A percentile compares a stretch with the other conserved stretches of the same genome.
phyloP scores from a whole-genome alignment of 2,113 vertebrate genomes.

The Penelope pileata region DNA sequence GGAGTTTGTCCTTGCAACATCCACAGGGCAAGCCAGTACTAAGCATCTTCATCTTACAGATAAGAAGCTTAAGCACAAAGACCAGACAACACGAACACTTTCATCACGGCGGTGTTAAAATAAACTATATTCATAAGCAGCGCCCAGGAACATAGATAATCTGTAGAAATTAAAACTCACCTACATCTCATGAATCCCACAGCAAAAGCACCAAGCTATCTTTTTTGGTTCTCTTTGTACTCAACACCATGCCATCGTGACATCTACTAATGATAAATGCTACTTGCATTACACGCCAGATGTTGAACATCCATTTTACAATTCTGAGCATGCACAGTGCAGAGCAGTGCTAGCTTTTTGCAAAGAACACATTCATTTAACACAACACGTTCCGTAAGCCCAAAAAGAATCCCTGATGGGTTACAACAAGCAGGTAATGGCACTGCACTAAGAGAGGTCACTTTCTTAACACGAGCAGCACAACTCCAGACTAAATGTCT shows the following conservation, averaged over 20 bases:
- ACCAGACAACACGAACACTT: not conserved
- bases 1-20: not conserved
- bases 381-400: not conserved
- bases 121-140: not conserved
- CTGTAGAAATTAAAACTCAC: not conserved
- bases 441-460: not conserved
- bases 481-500: not conserved
- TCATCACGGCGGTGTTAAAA: not conserved
- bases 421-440: not conserved
- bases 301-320: not conserved
- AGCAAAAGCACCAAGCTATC: not conserved
- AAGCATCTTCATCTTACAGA: not conserved
- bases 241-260: not conserved
- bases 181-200: not conserved
- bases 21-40: not conserved
- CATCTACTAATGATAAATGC: not conserved
- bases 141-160: not conserved
- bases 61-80: constrained; percentile 13
- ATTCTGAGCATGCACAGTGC: not conserved
- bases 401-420: not conserved
- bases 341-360: not conserved
- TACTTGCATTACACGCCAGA: accelerated
- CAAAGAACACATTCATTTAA: not conserved
- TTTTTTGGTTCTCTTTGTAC: not conserved
- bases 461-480: not conserved